A percentile compares a stretch with the other conserved stretches of the same genome.
Conservation (phyloP, 2,888 invertebrate genomes). For the Watsonalla binaria region DNA sequence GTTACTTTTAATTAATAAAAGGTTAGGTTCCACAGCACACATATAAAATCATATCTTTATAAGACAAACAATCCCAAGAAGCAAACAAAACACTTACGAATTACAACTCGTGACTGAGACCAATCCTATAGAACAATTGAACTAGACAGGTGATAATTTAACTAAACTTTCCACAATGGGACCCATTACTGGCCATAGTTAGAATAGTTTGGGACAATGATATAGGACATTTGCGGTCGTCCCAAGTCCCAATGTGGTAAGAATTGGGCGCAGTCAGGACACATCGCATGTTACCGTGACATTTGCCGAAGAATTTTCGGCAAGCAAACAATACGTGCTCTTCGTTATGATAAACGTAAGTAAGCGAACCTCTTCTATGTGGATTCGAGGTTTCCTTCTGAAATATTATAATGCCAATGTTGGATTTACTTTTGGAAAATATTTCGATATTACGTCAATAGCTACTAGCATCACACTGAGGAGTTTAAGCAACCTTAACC, state of each 20-base stretch:
- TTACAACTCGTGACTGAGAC: too few species aligned
- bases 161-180: background rate
- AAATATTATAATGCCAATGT: background rate
- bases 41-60: too few species aligned
- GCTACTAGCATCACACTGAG: too few species aligned
- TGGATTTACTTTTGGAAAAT: too few species aligned
- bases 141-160: background rate
- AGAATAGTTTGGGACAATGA: background rate
- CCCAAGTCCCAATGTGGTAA: background rate
- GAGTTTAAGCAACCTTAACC: too few species aligned
- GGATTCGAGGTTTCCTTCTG: background rate
- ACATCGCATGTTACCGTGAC: constrained; percentile 22
- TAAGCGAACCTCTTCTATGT: background rate
- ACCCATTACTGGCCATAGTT: background rate
- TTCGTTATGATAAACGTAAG: background rate
- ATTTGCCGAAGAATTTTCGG: constrained; percentile 6
- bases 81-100: too few species aligned
- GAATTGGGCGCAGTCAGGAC: constrained; percentile 23
- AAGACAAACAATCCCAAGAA: too few species aligned
- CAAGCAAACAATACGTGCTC: background rate
- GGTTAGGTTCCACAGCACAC: too few species aligned
- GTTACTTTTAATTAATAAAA: too few species aligned
- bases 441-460: too few species aligned
- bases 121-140: background rate
- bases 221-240: background rate